Evolutionary conservation across 1,140 invertebrate genomes (phyloP), one percentile per base, ranked within the genome.

Genomic region (Drosophila pachea): DNA sequence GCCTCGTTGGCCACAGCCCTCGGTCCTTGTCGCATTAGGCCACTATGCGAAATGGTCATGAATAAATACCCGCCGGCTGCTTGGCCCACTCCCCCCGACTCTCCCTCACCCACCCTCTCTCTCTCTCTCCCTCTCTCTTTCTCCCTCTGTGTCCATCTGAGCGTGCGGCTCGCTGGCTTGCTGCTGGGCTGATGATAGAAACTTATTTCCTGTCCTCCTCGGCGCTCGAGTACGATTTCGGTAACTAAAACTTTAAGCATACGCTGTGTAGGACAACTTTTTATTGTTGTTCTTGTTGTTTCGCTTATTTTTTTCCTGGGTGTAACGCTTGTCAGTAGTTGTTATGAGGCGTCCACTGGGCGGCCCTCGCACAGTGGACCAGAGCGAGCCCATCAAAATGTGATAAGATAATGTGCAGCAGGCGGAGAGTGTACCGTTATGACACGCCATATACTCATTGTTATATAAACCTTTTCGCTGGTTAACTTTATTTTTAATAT

Each of bases 11-110:
- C 47, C 33, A n/a, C 35, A 53, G 33, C 22, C 58, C 45, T 47
- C 36, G 58, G 72, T 70, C 60, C 65, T 76, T 40, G 61, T 63
- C 74, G 79, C 70, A 79, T 83, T 83, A 73, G 76, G 43, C 47
- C 67, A 67, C 62, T 71, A 58, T 81, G 70, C 50, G 62, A 74
- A 81, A 55, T 77, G 70, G 56, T 76, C 78, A 68, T 84, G 73
- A 84, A 86, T 79, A 84, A 86, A 84, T 79, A 76, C 68, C 73
- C 68, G 74, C 63, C 63, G 69, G 78, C 65, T 76, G 63, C 42
- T 55, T 38, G 40, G n/a, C 36, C 33, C 45, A 33, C 49, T 50
- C 16, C 35, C 38, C 45, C 43, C 50, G 16, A 48, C 50, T 8
- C 8, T 36, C 2, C 40, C 60, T 77, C n/a, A n/a, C n/a, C n/a